Evolutionary conservation across 2,888 invertebrate species (phyloP).

Genomic region (Phortica magna): DNA sequence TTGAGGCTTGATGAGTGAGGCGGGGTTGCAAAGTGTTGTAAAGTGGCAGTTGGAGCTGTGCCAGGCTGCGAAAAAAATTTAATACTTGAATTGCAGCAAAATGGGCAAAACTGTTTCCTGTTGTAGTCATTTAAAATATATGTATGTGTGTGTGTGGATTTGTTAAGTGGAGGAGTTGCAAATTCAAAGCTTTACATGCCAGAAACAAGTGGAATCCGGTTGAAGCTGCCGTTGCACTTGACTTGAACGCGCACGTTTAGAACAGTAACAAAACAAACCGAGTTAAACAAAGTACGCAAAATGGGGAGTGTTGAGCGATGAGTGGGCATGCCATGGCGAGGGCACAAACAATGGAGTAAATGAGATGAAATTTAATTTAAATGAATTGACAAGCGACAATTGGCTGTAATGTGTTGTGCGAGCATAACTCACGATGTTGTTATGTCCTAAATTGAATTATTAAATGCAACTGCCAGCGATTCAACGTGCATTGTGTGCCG

Average conservation of each 20-base stretch:
- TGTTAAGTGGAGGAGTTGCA: constrained; percentile 1
- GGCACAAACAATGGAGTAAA: neutral
- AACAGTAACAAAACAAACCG: too few species aligned
- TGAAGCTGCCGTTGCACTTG: neutral
- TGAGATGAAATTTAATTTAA: constrained; percentile 10
- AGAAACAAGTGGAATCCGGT: constrained; percentile 53
- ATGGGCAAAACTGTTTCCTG: constrained; percentile 70
- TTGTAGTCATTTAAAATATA: constrained; percentile 33
- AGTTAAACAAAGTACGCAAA: neutral
- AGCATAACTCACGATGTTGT: too few species aligned
- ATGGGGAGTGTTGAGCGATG: neutral
- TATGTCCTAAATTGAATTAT: neutral
- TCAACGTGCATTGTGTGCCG: neutral
- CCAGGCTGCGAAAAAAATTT: constrained; percentile 42
- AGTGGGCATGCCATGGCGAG: neutral
- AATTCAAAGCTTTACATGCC: constrained; percentile 41
- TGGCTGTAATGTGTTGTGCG: neutral
- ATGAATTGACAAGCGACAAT: constrained; percentile 19
- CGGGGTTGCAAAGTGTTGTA: neutral
- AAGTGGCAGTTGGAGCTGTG: neutral
- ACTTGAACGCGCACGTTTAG: neutral
- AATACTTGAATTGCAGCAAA: constrained; percentile 67
- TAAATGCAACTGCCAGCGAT: neutral
- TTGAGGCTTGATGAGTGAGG: too few species aligned
- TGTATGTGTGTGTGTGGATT: neutral